Base-by-base conservation (phyloP, 92 coral and sea anemone species). In the Desmophyllum pertusum region DNA sequence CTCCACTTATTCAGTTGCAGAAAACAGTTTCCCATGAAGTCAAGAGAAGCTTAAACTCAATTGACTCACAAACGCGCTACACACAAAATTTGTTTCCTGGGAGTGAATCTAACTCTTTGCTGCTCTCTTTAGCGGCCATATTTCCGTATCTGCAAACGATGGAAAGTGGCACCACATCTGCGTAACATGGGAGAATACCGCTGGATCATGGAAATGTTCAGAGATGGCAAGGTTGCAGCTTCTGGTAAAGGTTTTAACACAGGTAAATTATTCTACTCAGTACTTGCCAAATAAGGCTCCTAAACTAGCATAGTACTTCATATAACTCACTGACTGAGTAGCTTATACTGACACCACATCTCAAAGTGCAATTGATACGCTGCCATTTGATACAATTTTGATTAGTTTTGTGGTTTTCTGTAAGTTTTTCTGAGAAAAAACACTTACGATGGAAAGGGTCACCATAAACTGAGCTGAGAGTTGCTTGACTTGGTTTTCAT, bases 141-240 rank as follows among this genome's bases (percentile, higher is more conserved):
- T 75, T 6, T 43, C 59, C 6, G 84, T 79, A 33, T 79, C 84
- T 27, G 73, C 73, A 3, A 78, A 78, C 57, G 74, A 79, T n/a
- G 83, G 75, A 18, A 39, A 63, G 52, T 79, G 84, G 76, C 84
- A 65, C 42, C 84, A 66, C 53, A 66, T 80, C 25, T 80, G 84
- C 35, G 10, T 5, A 0, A 17, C 76, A 30, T 80, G 84, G 84
- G 76, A 80, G 84, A 80, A 70, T 50, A 43, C 61, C 31, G 63
- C 84, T 66, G 84, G 84, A 64, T 80, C 84, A 7, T 80, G 84
- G 76, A 51, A 43, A 23, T 80, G 33, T 80, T 10, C 27, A 80
- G 66, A 37, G 84, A 66, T 39, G 76, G 84, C 17, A 45, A 41
- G 59, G 38, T 79, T 14, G 61, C 27, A 40, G 84, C 84, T 33